Base-by-base conservation (phyloP, 2,888 invertebrate genomes). In the Limnephilus auricula region DNA sequence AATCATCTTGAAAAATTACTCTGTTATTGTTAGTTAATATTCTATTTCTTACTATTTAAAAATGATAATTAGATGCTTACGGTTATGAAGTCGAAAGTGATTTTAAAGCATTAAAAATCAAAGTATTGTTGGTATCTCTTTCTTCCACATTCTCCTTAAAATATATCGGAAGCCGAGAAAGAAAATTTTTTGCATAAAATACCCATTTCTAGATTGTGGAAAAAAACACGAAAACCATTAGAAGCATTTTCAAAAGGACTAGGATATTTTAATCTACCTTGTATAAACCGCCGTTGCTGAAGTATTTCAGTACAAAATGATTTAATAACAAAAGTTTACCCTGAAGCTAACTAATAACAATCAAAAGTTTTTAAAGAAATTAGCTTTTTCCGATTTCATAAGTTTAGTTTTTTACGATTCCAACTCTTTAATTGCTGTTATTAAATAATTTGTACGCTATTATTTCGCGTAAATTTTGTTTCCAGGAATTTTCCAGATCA, bases 241-340 rank as follows among this genome's bases (percentile, higher is more conserved):
- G 25, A 65, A 65, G 25, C 0, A 9, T n/a, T 65, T 65, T 9
- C 1, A n/a, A 65, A 65, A 65, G 1, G 1, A 65, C 25, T n/a
- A n/a, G 50, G 25, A 18, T 18, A 65, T 65, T 65, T 65, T 65
- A 25, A n/a, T 65, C 65, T 65, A 65, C 65, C 65, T 65, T 65
- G n/a, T 25, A 65, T 9, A 65, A 65, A 65, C 65, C 2, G 65
- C 65, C 2, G 25, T 9, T 65, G 25, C 25, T 65, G 65, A 65
- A 65, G 1, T 65, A 65, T 65, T 65, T 65, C 65, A 65, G 65
- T n/a, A n/a, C 65, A 65, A 65, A 65, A n/a, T 65, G 65, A 65
- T 65, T 65, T 65, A 65, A n/a, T 65, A 65, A n/a, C n/a, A n/a
- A 65, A 65, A 65, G 65, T 65, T 65, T 65, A 50, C n/a, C n/a